Percentiles rank a stretch among this genome's conserved stretches.
Conservation (phyloP, 2,888 invertebrate genomes). For the Stenoptilia bipunctidactyla region DNA sequence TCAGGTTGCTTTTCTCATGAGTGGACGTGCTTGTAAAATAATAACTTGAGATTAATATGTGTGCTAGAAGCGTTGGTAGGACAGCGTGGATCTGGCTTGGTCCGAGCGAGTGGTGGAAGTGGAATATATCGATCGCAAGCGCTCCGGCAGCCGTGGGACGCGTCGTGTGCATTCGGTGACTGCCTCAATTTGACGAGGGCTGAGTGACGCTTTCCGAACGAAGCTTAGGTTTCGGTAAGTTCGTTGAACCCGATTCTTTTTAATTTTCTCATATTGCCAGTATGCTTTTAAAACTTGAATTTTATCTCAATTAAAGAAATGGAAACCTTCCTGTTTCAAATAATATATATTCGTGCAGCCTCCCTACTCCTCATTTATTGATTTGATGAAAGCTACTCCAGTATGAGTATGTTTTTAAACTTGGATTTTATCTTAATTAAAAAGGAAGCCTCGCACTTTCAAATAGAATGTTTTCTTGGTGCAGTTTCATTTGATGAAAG, state of each 20-base stretch:
- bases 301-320: too few relatives aligned
- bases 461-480: too few relatives aligned
- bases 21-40: conserved; percentile 68
- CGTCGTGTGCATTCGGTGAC: conserved; percentile 50
- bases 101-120: conserved; percentile 30
- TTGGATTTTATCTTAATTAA: too few relatives aligned
- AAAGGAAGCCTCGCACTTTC: too few relatives aligned
- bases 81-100: conserved; percentile 22
- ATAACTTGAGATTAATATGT: conserved; percentile 66
- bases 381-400: too few relatives aligned
- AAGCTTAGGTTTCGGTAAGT: conserved; percentile 35
- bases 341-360: too few relatives aligned
- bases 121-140: conserved; percentile 54
- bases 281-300: too few relatives aligned
- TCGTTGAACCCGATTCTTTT: conserved; percentile 9
- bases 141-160: conserved; percentile 36
- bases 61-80: conserved; percentile 48
- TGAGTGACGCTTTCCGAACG: conserved; percentile 25
- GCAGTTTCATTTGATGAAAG: too few relatives aligned
- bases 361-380: too few relatives aligned
- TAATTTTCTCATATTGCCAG: neutral
- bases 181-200: conserved; percentile 56
- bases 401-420: too few relatives aligned
- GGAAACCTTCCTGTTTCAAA: too few relatives aligned
- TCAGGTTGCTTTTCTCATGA: conserved; percentile 71